Percentiles rank a stretch among this genome's conserved stretches.
Evolutionary conservation across 2,797 vertebrate species (phyloP).

Genomic region (Argentina silus): DNA sequence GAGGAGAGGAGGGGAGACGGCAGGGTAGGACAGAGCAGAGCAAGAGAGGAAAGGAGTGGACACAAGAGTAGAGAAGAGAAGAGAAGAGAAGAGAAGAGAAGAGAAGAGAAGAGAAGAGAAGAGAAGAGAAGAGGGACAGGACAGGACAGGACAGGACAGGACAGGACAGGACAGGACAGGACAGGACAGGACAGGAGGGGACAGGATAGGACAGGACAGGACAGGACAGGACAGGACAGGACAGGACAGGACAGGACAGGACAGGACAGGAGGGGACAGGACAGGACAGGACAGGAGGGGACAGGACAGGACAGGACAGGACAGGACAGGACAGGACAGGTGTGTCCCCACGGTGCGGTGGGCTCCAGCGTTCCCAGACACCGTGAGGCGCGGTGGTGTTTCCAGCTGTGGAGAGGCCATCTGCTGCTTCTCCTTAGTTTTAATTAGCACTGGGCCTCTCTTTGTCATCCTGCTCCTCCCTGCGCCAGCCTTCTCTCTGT

Average conservation of each 20-base stretch:
- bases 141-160: no score
- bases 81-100: not conserved
- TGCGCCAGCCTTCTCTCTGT: conserved; percentile 32
- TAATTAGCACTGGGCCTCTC: conserved; percentile 72
- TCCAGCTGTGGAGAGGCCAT: conserved; percentile 75
- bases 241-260: no score
- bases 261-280: no score
- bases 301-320: not conserved
- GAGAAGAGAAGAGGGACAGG: no score
- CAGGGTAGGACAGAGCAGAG: no score
- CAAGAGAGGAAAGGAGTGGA: no score
- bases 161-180: no score
- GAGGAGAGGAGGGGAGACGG: no score
- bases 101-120: not conserved
- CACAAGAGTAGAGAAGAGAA: not conserved
- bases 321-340: conserved; percentile 60
- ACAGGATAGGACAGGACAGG: not conserved
- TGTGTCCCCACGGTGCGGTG: conserved; percentile 67
- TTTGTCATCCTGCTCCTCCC: conserved; percentile 64
- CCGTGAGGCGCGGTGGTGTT: conserved; percentile 58
- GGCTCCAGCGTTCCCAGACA: conserved; percentile 56
- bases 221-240: conserved; percentile 60
- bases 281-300: not conserved
- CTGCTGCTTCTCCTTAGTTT: conserved; percentile 76
- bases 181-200: not conserved